These are phyloP conservation scores for Limnephilus auricula DNA, from an alignment of 2,888 invertebrate genomes.

Conservation along the genomic window DNA sequence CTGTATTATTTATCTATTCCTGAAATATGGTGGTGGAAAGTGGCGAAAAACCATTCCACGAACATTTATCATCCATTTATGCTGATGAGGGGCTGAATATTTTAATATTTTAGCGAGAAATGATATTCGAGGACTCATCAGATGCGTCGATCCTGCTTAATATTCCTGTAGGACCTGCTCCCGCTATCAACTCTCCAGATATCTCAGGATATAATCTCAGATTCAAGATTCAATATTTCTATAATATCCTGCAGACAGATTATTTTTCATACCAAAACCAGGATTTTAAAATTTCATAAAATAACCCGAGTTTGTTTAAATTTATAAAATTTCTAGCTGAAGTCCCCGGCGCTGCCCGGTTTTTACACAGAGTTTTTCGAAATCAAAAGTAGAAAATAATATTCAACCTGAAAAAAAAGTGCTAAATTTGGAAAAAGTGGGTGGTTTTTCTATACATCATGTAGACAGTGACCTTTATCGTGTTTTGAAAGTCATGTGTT, in stretches of 20 bases:
- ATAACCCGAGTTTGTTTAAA: background rate
- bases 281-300: background rate
- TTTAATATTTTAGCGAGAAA: background rate
- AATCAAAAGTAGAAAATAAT: no score
- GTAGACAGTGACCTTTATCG: no score
- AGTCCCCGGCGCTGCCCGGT: no score
- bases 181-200: background rate
- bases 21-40: background rate
- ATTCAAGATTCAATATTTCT: background rate
- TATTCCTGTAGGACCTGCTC: background rate
- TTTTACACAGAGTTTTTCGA: no score
- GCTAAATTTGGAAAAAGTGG: no score
- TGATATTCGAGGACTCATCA: conserved; percentile 2
- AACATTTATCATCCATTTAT: background rate
- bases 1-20: background rate
- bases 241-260: background rate
- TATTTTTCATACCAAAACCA: background rate
- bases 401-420: no score
- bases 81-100: background rate
- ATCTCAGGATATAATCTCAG: background rate
- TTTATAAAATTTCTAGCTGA: background rate
- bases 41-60: background rate
- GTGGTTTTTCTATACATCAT: no score
- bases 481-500: no score
- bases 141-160: background rate